These are phyloP conservation scores for Amyelois transitella DNA, from an alignment of 1,140 invertebrate genomes.

Conservation along the genomic window DNA sequence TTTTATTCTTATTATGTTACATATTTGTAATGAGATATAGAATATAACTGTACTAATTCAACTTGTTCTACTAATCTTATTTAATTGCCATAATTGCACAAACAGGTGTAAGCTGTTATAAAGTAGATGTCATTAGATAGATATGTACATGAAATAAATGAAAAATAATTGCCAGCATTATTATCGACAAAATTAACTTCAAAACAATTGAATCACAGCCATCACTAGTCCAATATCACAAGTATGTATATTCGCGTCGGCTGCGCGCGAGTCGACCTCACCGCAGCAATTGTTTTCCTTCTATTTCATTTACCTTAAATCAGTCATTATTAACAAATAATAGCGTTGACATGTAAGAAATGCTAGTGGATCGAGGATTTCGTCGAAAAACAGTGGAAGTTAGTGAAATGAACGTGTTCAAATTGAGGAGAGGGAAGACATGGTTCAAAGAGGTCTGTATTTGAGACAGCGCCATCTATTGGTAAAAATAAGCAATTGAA, in stretches of 20 bases:
- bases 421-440: constrained; percentile 24
- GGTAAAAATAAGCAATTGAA: too few species aligned
- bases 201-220: not conserved
- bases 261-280: not conserved
- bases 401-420: constrained; percentile 25
- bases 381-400: not conserved
- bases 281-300: constrained; percentile 13
- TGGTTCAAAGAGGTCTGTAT: constrained; percentile 27
- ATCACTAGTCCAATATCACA: constrained; percentile 10
- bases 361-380: not conserved
- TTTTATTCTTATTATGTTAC: too few species aligned
- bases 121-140: too few species aligned
- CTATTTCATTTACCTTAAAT: constrained; percentile 3
- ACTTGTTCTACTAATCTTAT: too few species aligned
- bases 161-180: too few species aligned
- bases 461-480: not conserved
- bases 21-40: too few species aligned
- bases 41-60: too few species aligned
- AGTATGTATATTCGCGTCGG: constrained; percentile 4
- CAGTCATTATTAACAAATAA: not conserved
- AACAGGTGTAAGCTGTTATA: too few species aligned
- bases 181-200: not conserved
- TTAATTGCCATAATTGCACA: too few species aligned
- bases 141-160: too few species aligned
- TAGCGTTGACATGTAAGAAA: not conserved